Evolutionary conservation across 2,113 vertebrate species (phyloP).

Genomic region (Triplophysa tibetana): DNA sequence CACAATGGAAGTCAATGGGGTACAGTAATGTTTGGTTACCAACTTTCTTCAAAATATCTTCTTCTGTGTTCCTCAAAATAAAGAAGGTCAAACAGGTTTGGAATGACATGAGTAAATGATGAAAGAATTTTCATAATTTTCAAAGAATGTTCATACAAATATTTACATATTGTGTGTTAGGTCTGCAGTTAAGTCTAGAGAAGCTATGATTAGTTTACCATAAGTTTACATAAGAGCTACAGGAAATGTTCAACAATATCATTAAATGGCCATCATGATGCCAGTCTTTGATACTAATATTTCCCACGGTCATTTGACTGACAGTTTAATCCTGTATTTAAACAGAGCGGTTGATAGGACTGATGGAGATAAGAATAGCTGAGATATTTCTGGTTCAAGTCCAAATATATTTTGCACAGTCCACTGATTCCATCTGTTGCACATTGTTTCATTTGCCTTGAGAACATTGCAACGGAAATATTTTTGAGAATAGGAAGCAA

Average conservation of each 20-base stretch:
- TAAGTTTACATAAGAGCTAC: neutral
- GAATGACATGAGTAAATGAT: too few relatives aligned
- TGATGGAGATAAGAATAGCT: neutral
- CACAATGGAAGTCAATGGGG: too few relatives aligned
- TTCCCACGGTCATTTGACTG: constrained; percentile 21
- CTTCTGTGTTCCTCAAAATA: too few relatives aligned
- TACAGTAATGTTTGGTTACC: too few relatives aligned
- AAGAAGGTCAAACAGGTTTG: too few relatives aligned
- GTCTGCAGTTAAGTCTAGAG: neutral
- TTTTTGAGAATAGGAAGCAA: neutral
- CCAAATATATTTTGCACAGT: constrained; percentile 4
- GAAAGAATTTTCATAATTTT: too few relatives aligned
- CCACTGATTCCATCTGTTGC: neutral
- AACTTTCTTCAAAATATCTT: too few relatives aligned
- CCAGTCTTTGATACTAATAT: constrained; percentile 5
- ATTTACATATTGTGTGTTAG: too few relatives aligned
- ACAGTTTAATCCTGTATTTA: constrained; percentile 22
- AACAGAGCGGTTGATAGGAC: neutral
- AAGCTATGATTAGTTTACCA: neutral
- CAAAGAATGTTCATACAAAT: too few relatives aligned
- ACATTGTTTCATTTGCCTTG: neutral
- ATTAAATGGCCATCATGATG: neutral
- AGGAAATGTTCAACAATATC: neutral
- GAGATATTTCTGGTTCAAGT: neutral
- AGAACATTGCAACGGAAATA: neutral